Evolutionary conservation across 2,888 invertebrate genomes (phyloP).

Genomic region (Myathropa florea): DNA sequence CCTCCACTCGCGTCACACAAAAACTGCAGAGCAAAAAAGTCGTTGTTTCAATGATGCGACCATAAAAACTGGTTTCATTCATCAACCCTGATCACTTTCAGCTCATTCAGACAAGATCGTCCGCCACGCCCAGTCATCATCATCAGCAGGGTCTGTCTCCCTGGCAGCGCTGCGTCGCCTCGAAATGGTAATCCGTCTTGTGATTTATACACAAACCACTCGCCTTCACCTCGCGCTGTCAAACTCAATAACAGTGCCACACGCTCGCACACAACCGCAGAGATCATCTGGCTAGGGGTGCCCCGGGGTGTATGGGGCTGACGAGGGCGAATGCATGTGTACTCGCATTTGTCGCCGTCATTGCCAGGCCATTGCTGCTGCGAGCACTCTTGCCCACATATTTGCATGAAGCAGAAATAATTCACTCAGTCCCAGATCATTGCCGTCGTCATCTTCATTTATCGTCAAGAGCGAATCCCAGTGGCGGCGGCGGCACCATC

Average conservation of each 20-base stretch:
- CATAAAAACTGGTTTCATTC: not conserved
- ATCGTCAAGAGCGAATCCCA: slow-evolving; percentile 1
- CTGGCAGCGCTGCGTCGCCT: not conserved
- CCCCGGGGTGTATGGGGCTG: no score
- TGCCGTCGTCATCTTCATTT: slow-evolving; percentile 47
- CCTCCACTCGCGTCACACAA: not conserved
- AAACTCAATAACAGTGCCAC: not conserved
- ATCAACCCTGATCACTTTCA: not conserved
- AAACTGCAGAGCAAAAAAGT: not conserved
- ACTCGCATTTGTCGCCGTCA: slow-evolving; percentile 58
- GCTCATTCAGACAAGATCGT: not conserved
- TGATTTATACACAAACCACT: not conserved
- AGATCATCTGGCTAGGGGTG: not conserved
- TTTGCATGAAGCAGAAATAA: not conserved
- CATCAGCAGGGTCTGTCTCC: not conserved
- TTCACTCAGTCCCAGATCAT: slow-evolving; percentile 46
- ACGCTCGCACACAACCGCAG: not conserved
- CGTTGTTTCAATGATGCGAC: not conserved
- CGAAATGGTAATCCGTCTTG: not conserved
- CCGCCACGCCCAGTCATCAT: not conserved
- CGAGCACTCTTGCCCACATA: slow-evolving; percentile 20
- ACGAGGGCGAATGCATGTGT: slow-evolving; percentile 2
- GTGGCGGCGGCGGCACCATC: not conserved
- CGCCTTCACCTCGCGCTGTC: not conserved
- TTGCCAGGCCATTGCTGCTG: slow-evolving; percentile 54